Base-by-base conservation (phyloP, 1,140 invertebrate species). In the Trachymyrmex cornetzi region DNA sequence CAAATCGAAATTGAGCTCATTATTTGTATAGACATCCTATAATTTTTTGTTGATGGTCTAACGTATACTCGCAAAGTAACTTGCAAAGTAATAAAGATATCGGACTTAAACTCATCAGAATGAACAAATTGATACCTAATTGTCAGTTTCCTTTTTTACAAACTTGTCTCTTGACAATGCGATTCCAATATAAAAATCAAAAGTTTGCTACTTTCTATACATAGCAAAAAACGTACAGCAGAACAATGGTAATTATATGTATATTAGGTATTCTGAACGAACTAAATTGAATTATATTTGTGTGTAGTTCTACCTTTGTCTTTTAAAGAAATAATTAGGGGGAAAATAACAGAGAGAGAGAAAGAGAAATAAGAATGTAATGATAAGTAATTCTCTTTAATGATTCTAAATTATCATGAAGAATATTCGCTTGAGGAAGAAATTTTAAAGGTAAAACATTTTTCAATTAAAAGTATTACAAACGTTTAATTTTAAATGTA, bases 341-440 rank as follows among this genome's bases (percentile, higher is more conserved):
- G 57, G 22, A 48, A 9, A 44, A 44, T 44, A 44, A 44, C 38
- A 44, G 38, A 38, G 0, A 44, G 9, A 44, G 9, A 11, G 7
- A 38, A 61, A 9, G 19, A 22, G 19, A 22, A 5, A 30, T 44
- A 3, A 4, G 2, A 2, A 7, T n/a, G 0, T 77, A 59, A 77
- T 77, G 3, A 24, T 38, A 57, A 19, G 6, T 77, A 77, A 77
- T 77, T 77, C 44, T 12, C 14, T 44, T 27, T 61, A 77, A 77
- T 77, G 16, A 53, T 30, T 19, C 48, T 27, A 24, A 27, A 7
- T 53, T 44, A 12, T 44, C 9, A 55, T n/a, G 19, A 9, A 55
- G 16, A 27, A 22, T 44, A 44, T 44, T 44, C 11, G 11, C 9
- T 44, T 11, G 38, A 44, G 11, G 0, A 44, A 44, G 38, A 44